Evolutionary conservation across 2,888 invertebrate species (phyloP).

Genomic region (Eledone cirrhosa): DNA sequence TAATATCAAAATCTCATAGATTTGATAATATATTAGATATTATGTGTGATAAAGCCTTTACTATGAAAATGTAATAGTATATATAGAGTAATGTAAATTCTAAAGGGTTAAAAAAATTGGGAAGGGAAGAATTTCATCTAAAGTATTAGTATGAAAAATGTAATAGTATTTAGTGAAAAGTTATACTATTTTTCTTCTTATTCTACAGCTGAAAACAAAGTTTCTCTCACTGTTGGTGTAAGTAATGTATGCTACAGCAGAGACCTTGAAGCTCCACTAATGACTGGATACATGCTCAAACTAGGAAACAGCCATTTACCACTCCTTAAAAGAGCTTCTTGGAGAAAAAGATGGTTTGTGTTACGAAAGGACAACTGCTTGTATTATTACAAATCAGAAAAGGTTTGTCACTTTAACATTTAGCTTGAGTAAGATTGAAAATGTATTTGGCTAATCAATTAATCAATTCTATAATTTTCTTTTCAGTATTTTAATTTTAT

Average conservation of each 20-base stretch:
- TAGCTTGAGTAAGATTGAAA: too few species aligned
- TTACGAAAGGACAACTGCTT: constrained; percentile 90
- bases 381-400: constrained; percentile 92
- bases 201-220: constrained; percentile 57
- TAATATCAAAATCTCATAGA: too few species aligned
- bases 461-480: too few species aligned
- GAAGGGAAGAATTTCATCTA: not conserved
- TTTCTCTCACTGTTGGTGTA: constrained; percentile 79
- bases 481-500: too few species aligned
- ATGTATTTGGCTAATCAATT: too few species aligned
- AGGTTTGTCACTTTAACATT: constrained; percentile 70
- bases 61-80: too few species aligned
- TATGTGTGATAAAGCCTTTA: too few species aligned
- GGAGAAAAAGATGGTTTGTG: constrained; percentile 91
- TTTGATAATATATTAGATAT: too few species aligned
- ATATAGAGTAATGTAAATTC: too few species aligned
- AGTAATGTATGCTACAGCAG: constrained; percentile 47
- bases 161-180: not conserved
- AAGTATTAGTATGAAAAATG: too few species aligned
- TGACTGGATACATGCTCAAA: constrained; percentile 59
- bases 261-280: constrained; percentile 55
- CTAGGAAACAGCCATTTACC: constrained; percentile 49
- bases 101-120: too few species aligned
- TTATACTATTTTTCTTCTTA: not conserved
- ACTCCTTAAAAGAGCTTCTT: constrained; percentile 65